These are phyloP conservation scores for Hippoglossus hippoglossus DNA, from an alignment of 2,797 vertebrate species.

Conservation along the genomic window DNA sequence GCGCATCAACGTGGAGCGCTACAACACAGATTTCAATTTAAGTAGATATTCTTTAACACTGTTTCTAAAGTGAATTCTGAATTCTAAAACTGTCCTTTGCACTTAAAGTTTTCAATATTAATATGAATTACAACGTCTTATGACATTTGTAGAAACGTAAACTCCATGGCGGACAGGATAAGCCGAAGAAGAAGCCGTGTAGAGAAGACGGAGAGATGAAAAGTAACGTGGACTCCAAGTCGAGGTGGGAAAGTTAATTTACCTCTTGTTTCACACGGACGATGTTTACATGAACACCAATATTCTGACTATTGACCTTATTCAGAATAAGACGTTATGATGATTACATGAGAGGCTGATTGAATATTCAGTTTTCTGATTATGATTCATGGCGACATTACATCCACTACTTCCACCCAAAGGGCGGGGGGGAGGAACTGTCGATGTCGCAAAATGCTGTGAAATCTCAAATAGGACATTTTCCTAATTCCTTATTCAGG, in stretches of 20 bases:
- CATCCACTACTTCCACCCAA: no score
- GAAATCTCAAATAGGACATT: no score
- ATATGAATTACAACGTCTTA: neutral
- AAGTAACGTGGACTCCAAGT: constrained; percentile 78
- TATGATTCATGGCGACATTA: no score
- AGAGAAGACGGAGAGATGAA: constrained; percentile 78
- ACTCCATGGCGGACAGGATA: constrained; percentile 83
- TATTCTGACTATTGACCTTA: no score
- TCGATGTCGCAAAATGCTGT: no score
- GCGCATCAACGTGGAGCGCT: neutral
- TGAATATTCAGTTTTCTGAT: no score
- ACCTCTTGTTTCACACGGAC: neutral
- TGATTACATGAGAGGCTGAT: neutral
- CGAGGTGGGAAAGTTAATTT: constrained; percentile 79
- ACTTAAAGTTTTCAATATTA: neutral
- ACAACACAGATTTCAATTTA: neutral
- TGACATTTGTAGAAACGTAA: constrained; percentile 86
- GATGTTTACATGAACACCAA: no score
- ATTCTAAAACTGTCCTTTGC: neutral
- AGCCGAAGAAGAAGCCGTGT: constrained; percentile 87
- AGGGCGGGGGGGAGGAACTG: no score
- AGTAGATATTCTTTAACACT: no score
- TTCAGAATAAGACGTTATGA: neutral
- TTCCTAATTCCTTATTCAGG: no score
- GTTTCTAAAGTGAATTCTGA: neutral